Percentiles rank a stretch among this genome's conserved stretches.
Evolutionary conservation across 2,888 invertebrate genomes (phyloP).

Genomic region (Philaethria dido): DNA sequence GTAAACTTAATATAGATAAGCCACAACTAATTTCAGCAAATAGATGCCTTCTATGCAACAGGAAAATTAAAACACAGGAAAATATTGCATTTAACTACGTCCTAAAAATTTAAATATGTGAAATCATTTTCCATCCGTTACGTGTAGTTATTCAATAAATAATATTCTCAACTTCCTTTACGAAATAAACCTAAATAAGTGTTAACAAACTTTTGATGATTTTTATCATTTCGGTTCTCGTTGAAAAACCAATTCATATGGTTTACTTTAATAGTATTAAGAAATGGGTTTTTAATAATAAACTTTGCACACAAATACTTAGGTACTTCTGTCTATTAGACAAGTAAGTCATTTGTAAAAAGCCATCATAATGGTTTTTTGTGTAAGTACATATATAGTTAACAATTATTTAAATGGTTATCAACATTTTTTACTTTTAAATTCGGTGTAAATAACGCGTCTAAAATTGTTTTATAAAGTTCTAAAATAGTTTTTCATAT

Average conservation of each 20-base stretch:
- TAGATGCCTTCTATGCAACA: conserved; percentile 26
- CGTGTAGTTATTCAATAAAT: conserved; percentile 43
- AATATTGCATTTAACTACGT: conserved; percentile 43
- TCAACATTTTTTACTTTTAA: no score
- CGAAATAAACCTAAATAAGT: conserved; percentile 38
- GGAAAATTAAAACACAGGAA: conserved; percentile 40
- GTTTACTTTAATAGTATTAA: no score
- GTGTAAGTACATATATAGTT: no score
- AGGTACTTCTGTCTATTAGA: no score
- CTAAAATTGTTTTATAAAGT: no score
- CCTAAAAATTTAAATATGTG: conserved; percentile 40
- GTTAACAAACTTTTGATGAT: conserved; percentile 33
- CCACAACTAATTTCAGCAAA: neutral
- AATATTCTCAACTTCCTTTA: conserved; percentile 42
- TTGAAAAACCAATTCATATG: neutral
- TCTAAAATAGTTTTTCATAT: no score
- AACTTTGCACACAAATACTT: no score
- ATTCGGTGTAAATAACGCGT: no score
- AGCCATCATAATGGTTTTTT: no score
- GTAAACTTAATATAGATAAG: neutral
- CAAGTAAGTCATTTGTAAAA: no score
- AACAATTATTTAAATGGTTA: no score
- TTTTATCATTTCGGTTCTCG: conserved; percentile 7
- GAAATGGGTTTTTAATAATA: no score
- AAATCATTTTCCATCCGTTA: conserved; percentile 46